These are phyloP conservation scores for Zonitis immaculata DNA, from an alignment of 2,888 invertebrate genomes.

Conservation along the genomic window DNA sequence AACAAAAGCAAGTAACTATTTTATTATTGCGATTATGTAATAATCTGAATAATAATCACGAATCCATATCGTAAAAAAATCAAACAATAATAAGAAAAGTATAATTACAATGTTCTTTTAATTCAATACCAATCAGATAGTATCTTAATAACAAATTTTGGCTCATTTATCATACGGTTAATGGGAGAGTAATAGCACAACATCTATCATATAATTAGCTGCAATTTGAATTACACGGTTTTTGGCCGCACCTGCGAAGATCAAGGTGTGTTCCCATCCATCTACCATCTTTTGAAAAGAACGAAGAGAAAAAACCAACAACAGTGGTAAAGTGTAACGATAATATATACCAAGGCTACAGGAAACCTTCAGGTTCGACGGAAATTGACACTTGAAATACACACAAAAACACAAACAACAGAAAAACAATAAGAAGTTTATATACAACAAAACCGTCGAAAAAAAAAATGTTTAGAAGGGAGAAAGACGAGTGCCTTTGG, in stretches of 20 bases:
- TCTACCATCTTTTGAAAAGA: constrained; percentile 22
- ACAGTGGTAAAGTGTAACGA: constrained; percentile 25
- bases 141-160: constrained; percentile 23
- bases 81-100: constrained; percentile 14
- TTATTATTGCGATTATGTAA: background rate
- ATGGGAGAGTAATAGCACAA: constrained; percentile 34
- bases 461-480: background rate
- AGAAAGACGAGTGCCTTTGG: background rate
- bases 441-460: background rate
- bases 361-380: constrained; percentile 18
- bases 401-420: background rate
- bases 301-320: constrained; percentile 5
- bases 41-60: background rate
- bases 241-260: constrained; percentile 41
- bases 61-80: constrained; percentile 1
- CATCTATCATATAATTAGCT: constrained; percentile 40
- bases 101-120: constrained; percentile 16
- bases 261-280: constrained; percentile 33
- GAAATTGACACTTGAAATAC: background rate
- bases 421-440: background rate
- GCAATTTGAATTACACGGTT: constrained; percentile 42
- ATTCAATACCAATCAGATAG: constrained; percentile 21
- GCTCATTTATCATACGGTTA: constrained; percentile 34
- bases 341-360: constrained; percentile 24
- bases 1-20: background rate